A percentile compares a stretch with the other conserved stretches of the same genome.
Evolutionary conservation across 2,888 invertebrate species (phyloP).

Genomic region (Drosophila prostipennis): DNA sequence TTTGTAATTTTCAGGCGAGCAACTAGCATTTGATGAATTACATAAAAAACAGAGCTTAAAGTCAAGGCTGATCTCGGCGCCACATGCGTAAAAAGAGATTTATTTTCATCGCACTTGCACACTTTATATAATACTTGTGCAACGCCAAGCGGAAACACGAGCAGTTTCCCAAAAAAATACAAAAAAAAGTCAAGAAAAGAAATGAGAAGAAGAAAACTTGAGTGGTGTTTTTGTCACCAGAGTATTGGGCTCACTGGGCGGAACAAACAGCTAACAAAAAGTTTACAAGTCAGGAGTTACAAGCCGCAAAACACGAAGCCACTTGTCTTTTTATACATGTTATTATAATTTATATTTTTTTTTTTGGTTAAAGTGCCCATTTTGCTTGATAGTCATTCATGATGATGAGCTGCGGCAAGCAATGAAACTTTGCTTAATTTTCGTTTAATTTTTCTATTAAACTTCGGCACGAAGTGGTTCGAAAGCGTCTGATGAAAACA

Average conservation of each 20-base stretch:
- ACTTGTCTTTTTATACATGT: conserved; percentile 23
- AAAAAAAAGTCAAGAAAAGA: conserved; percentile 5
- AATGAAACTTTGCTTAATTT: conserved; percentile 42
- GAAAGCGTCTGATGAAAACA: conserved; percentile 23
- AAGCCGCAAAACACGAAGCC: conserved; percentile 14
- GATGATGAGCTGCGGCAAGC: conserved; percentile 30
- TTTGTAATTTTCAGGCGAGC: conserved; percentile 22
- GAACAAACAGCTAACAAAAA: conserved; percentile 37
- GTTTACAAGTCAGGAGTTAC: conserved; percentile 41
- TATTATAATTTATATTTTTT: conserved; percentile 13
- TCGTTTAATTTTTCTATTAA: conserved; percentile 34
- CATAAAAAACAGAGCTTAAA: conserved; percentile 49
- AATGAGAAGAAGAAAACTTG: conserved; percentile 11
- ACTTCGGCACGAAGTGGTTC: conserved; percentile 15
- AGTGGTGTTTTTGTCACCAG: conserved; percentile 16
- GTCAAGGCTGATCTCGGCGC: conserved; percentile 52
- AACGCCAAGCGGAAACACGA: conserved; percentile 56
- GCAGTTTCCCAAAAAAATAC: conserved; percentile 47
- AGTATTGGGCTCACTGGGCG: conserved; percentile 27
- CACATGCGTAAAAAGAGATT: conserved; percentile 32
- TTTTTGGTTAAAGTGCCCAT: conserved; percentile 23
- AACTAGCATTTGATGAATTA: conserved; percentile 48
- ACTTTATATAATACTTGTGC: conserved; percentile 46
- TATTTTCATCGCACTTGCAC: conserved; percentile 30
- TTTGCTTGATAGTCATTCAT: conserved; percentile 38